Evolutionary conservation across 1,140 invertebrate genomes (phyloP), one percentile per base, ranked within the genome.

Genomic region (Saccostrea cuccullata): DNA sequence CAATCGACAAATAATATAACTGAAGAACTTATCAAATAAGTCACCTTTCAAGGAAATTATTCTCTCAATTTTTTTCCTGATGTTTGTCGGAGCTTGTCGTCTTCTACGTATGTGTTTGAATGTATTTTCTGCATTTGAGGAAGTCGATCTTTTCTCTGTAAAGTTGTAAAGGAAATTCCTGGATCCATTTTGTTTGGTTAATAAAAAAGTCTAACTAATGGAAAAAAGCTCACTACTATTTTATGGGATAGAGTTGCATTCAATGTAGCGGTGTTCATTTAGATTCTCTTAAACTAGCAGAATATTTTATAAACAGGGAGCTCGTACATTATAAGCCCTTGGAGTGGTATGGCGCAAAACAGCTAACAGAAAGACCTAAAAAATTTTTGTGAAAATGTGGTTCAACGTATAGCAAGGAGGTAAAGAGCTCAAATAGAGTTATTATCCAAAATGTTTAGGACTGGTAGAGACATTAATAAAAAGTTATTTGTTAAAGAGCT

Each of bases 11-110:
- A 36, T 36, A 36, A 36, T 36, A 36, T 36, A 36, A 36, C 30
- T 36, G 30, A 36, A 36, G 30, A 36, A 36, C 30, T 36, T 36
- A 36, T 36, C 30, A 36, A 64, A 64, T 6, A 11, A 2, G 3
- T 77, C 30, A 77, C 70, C 70, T 77, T 30, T 77, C 13, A 77
- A 26, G 15, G 70, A 77, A 15, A 77, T 77, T 2, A 77, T 77
- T 77, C 70, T 23, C 30, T 77, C 70, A 15, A 77, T 77, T 77
- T 77, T 77, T 26, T 77, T 77, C 15, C 70, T 77, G 8, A 77
- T 77, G 70, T 77, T 77, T 77, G 70, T 77, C 23, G 70, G 70
- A 17, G 70, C 30, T 26, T 77, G 70, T 30, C 70, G 70, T 12
- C 70, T 26, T 77, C 70, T 30, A 15, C 70, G 23, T 26, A 36